Evolutionary conservation across 2,888 invertebrate species (phyloP).

Genomic region (Lasioglossum lativentre): DNA sequence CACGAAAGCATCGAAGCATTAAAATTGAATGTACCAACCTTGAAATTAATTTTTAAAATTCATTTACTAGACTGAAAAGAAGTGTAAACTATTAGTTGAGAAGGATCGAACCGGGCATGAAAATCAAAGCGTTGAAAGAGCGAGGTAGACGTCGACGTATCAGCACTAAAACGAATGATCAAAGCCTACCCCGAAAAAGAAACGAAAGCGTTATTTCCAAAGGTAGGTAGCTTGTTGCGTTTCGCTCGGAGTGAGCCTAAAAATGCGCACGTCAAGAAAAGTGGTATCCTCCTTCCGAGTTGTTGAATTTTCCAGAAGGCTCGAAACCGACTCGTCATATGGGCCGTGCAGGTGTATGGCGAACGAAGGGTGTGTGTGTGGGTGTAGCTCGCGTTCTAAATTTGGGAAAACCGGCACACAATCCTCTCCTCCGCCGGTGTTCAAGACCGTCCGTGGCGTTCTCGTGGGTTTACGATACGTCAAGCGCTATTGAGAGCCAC

Average conservation of each 20-base stretch:
- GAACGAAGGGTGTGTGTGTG: not conserved
- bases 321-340: not conserved
- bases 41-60: not conserved
- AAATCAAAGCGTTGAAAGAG: not conserved
- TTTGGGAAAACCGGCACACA: conserved; percentile 7
- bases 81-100: no score
- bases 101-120: not conserved
- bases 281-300: not conserved
- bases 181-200: not conserved
- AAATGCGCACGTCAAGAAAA: not conserved
- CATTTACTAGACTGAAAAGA: not conserved
- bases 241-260: not conserved
- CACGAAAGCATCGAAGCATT: no score
- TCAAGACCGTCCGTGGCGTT: conserved; percentile 7
- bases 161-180: not conserved
- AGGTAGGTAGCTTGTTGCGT: not conserved
- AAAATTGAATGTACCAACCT: no score
- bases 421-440: not conserved
- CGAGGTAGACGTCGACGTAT: not conserved
- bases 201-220: not conserved
- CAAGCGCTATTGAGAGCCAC: conserved; percentile 12
- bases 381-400: not conserved
- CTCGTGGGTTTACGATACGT: conserved; percentile 22
- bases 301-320: conserved; percentile 7
- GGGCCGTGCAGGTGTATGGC: not conserved